phyloP scores from a whole-genome alignment of 2,888 invertebrate genomes.

The Coenonympha glycerion region DNA sequence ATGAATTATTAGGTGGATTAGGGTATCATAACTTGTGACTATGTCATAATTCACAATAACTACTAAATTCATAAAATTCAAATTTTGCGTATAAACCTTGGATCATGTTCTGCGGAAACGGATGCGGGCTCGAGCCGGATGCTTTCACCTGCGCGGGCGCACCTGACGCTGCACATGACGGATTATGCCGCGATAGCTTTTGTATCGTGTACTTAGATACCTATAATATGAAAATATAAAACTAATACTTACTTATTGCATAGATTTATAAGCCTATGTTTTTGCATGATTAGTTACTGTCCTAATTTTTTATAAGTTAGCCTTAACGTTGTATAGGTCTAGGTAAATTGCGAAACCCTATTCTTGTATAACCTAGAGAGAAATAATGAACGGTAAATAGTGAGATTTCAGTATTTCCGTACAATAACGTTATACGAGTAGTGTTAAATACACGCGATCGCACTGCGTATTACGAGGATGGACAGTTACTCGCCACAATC shows the following conservation, averaged over 20 bases:
- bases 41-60: no score
- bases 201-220: neutral
- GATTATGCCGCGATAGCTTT: constrained; percentile 7
- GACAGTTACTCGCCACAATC: constrained; percentile 19
- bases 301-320: neutral
- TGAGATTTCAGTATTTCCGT: constrained; percentile 15
- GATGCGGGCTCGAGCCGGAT: constrained; percentile 48
- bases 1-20: no score
- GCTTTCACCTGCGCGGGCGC: constrained; percentile 62
- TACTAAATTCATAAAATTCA: neutral
- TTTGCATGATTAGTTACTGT: neutral
- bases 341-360: neutral
- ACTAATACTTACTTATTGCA: no score
- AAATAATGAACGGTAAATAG: constrained; percentile 19
- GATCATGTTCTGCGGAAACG: constrained; percentile 43
- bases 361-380: constrained; percentile 9
- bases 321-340: neutral
- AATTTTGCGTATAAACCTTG: neutral
- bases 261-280: no score
- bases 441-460: constrained; percentile 16
- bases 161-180: constrained; percentile 37
- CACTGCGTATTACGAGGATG: constrained; percentile 20
- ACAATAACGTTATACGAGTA: constrained; percentile 18
- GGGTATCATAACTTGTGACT: no score
- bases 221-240: neutral